A percentile compares a stretch with the other conserved stretches of the same genome.
Evolutionary conservation across 2,888 invertebrate genomes (phyloP).

Genomic region (Dexiosoma caninum): DNA sequence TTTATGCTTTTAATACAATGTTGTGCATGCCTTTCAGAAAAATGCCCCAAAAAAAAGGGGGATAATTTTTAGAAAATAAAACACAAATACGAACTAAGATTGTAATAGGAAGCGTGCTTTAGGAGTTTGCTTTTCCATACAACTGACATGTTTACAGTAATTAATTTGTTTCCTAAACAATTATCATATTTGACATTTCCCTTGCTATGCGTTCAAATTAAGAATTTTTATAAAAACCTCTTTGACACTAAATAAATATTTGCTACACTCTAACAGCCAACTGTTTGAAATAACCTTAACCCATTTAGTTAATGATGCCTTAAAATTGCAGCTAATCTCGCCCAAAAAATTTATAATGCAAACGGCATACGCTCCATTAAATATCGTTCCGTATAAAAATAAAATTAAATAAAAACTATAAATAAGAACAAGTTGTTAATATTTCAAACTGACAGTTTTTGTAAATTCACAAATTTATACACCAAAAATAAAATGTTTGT

Average conservation of each 20-base stretch:
- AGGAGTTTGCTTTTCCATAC: background rate
- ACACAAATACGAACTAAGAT: background rate
- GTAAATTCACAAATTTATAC: background rate
- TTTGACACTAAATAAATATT: background rate
- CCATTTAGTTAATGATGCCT: constrained; percentile 47
- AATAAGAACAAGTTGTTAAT: constrained; percentile 46
- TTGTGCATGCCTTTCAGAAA: background rate
- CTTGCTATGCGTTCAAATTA: background rate
- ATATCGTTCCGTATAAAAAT: background rate
- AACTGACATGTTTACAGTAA: background rate
- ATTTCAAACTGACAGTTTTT: background rate
- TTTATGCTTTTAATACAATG: background rate
- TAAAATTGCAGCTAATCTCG: constrained; percentile 28
- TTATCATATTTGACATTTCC: background rate
- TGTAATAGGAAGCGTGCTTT: background rate
- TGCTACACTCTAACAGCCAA: background rate
- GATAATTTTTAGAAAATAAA: background rate
- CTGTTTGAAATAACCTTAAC: constrained; percentile 43
- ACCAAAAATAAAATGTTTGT: constrained; percentile 4
- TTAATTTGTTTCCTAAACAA: background rate
- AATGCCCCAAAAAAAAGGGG: background rate
- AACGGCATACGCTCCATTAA: constrained; percentile 42
- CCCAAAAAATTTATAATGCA: background rate
- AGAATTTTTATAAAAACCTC: background rate
- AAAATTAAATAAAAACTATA: background rate